A percentile compares a stretch with the other conserved stretches of the same genome.
phyloP scores from a whole-genome alignment of 2,113 vertebrate species.

The Ophthalmolycus amberensis region DNA sequence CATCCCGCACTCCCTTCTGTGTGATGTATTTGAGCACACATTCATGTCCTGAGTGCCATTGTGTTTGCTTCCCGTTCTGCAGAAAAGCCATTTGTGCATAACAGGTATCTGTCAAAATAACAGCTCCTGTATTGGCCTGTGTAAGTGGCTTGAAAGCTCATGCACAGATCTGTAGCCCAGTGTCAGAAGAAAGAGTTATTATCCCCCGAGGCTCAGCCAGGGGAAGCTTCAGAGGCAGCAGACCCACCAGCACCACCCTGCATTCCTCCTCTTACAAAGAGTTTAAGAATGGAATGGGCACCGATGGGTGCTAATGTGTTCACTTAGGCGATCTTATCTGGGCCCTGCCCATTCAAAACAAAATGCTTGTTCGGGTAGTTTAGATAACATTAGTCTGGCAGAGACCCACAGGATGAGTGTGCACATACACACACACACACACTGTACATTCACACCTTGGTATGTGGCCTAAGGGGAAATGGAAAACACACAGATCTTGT shows the following conservation, averaged over 20 bases:
- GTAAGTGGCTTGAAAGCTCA: slow-evolving; percentile 6
- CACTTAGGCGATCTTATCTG: slow-evolving; percentile 51
- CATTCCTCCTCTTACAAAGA: slow-evolving; percentile 46
- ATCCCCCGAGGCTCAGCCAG: slow-evolving; percentile 33
- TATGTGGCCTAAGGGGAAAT: slow-evolving; percentile 71
- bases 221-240: slow-evolving; percentile 21
- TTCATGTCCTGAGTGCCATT: slow-evolving; percentile 8
- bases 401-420: slow-evolving; percentile 18
- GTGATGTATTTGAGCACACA: neutral
- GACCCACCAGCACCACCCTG: slow-evolving; percentile 41
- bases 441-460: slow-evolving; percentile 50
- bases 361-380: slow-evolving; percentile 54
- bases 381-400: slow-evolving; percentile 57
- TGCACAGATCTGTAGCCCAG: neutral
- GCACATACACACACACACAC: neutral
- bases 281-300: slow-evolving; percentile 6
- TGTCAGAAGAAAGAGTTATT: slow-evolving; percentile 33
- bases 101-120: slow-evolving; percentile 26
- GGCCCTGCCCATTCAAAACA: slow-evolving; percentile 31
- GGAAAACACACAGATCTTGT: slow-evolving; percentile 67
- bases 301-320: slow-evolving; percentile 42
- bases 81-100: slow-evolving; percentile 3
- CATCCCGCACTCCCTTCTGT: slow-evolving; percentile 39
- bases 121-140: neutral
- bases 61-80: slow-evolving; percentile 2